Percentiles rank a stretch among this genome's conserved stretches.
Conservation (phyloP, 1,140 invertebrate species). For the Pogonognathellus flavescens region DNA sequence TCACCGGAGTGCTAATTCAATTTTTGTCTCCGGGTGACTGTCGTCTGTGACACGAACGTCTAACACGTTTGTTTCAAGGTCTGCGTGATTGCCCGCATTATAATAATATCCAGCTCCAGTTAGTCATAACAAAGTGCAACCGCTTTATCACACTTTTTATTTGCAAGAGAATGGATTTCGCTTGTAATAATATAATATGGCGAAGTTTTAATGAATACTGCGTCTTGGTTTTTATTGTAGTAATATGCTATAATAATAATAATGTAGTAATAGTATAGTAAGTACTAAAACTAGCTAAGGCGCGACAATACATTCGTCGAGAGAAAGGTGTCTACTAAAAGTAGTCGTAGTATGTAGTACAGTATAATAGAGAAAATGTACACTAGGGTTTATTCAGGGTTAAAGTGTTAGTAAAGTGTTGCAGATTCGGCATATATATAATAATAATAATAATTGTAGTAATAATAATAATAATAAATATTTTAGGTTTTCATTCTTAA, state of each 20-base stretch:
- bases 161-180: conserved; percentile 34
- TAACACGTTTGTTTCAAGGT: too few species aligned
- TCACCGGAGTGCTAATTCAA: too few species aligned
- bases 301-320: conserved; percentile 28
- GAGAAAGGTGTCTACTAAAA: not conserved
- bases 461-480: too few species aligned
- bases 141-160: conserved; percentile 38
- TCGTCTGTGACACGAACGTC: too few species aligned
- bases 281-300: conserved; percentile 19
- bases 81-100: too few species aligned
- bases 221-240: conserved; percentile 42
- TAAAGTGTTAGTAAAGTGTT: too few species aligned
- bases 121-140: conserved; percentile 32
- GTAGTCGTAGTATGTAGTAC: not conserved
- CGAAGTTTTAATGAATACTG: conserved; percentile 44
- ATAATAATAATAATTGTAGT: too few species aligned
- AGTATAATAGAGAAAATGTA: too few species aligned
- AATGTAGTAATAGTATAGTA: conserved; percentile 1
- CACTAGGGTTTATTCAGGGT: too few species aligned
- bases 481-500: too few species aligned
- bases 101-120: not conserved
- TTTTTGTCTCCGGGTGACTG: too few species aligned
- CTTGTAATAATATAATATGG: conserved; percentile 48
- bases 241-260: conserved; percentile 15
- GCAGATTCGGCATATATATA: too few species aligned